Percentiles rank a stretch among this genome's conserved stretches.
phyloP scores from a whole-genome alignment of 1,140 invertebrate genomes.

The Ladona fulva region DNA sequence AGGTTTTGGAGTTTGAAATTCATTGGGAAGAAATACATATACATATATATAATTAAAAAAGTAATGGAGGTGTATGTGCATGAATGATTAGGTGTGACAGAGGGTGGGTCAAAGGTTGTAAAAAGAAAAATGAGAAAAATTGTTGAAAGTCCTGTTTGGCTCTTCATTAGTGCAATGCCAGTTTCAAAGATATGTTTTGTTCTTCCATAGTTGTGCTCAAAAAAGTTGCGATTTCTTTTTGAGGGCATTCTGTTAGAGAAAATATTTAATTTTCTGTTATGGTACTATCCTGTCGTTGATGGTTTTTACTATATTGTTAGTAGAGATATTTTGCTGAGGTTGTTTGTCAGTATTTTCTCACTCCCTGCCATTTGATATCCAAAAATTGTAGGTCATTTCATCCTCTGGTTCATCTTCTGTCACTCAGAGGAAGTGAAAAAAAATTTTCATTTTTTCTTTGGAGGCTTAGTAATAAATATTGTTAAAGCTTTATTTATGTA shows the following conservation, averaged over 20 bases:
- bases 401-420: constrained; percentile 2
- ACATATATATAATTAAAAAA: constrained; percentile 3
- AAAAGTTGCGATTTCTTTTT: background rate
- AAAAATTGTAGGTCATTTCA: background rate
- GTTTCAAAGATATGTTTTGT: constrained; percentile 4
- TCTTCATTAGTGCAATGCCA: constrained; percentile 5
- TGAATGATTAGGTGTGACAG: constrained; percentile 4
- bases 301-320: background rate
- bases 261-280: constrained; percentile 3
- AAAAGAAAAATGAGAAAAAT: background rate
- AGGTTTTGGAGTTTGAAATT: constrained; percentile 10
- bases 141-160: constrained; percentile 8
- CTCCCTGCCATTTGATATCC: background rate
- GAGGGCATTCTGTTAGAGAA: background rate
- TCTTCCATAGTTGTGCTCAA: constrained; percentile 4
- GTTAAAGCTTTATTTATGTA: constrained; percentile 7
- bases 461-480: background rate
- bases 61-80: background rate
- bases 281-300: background rate
- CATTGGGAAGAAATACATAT: constrained; percentile 1
- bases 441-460: background rate
- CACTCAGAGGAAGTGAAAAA: constrained; percentile 6
- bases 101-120: background rate
- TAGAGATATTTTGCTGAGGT: background rate
- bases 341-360: background rate